Percentiles rank a stretch among this genome's conserved stretches.
Evolutionary conservation across 2,113 vertebrate species (phyloP).

Genomic region (Microcebus jonahi): DNA sequence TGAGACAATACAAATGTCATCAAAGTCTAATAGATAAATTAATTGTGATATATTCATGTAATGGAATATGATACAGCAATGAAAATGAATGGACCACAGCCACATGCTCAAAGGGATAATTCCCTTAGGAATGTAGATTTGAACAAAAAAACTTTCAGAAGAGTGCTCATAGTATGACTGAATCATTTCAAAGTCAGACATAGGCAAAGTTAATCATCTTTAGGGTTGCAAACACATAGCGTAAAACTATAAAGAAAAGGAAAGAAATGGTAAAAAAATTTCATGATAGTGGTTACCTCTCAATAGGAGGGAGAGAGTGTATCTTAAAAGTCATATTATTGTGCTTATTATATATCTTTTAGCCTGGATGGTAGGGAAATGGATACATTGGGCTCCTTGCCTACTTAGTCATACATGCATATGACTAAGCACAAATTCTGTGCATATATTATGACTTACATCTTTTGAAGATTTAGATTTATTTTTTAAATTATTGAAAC

Average conservation of each 20-base stretch:
- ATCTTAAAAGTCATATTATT: not conserved
- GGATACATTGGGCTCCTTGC: not conserved
- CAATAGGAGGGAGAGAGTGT: not conserved
- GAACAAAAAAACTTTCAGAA: not conserved
- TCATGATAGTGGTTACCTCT: not conserved
- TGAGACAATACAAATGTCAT: not conserved
- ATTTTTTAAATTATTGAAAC: slow-evolving; percentile 1
- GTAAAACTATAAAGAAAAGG: not conserved
- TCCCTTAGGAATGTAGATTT: not conserved
- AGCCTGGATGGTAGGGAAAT: not conserved
- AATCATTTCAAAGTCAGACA: not conserved
- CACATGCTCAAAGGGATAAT: not conserved
- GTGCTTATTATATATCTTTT: not conserved
- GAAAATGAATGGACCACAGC: not conserved
- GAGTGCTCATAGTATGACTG: not conserved
- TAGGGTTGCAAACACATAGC: not conserved
- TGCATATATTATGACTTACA: not conserved
- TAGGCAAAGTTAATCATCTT: not conserved
- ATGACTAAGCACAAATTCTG: not conserved
- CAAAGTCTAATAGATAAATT: not conserved
- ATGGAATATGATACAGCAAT: not conserved
- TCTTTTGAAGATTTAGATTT: not conserved
- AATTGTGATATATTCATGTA: not conserved
- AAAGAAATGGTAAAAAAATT: not conserved
- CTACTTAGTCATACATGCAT: not conserved